Base-by-base conservation (phyloP, 2,888 invertebrate genomes). In the Cylindroiulus punctatus region DNA sequence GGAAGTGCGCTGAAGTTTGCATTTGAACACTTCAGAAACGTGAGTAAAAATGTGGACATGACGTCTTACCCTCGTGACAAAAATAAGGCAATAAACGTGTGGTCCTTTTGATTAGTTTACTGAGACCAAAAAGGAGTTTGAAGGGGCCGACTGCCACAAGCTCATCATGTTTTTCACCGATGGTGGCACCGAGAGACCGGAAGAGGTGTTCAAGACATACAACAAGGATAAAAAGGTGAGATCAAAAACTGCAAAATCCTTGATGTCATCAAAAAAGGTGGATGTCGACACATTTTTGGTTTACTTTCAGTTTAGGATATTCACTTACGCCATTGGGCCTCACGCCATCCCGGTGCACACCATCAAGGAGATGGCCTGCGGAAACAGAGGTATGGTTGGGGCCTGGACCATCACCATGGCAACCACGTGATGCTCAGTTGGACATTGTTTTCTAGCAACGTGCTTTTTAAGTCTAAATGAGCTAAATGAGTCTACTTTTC, bases 121-220 rank as follows among this genome's bases (percentile, higher is more conserved):
- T 14, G 12, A 44, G 7, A 44, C 44, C 44, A 44, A 44, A 12
- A 44, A 44, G 10, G 44, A 44, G 4, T 44, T 44, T 12, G 44
- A 89, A 32, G 91, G 92, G 7, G 90, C 92, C 4, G 91, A 91
- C 84, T 93, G 93, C 88, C 92, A 93, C 89, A 91, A 91, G 87
- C 90, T 93, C 84, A 91, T 93, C 76, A 91, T 93, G 90, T 89
- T 93, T 83, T 90, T 93, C 88, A 93, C 93, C 30, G 93, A 93
- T 89, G 93, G 93, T 5, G 92, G 92, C 17, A 92, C 92, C 22
- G 92, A 93, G 87, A 91, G 91, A 89, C 92, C 92, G 0, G 90
- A 91, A 86, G 91, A 91, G 3, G 90, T 92, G 40, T 89, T 93
- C 14, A 89, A 91, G 82, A 90, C 91, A 87, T 90, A 90, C 87